Percentiles rank a stretch among this genome's conserved stretches.
Conservation (phyloP, 2,888 invertebrate genomes). For the Caenorhabditis sp. region DNA sequence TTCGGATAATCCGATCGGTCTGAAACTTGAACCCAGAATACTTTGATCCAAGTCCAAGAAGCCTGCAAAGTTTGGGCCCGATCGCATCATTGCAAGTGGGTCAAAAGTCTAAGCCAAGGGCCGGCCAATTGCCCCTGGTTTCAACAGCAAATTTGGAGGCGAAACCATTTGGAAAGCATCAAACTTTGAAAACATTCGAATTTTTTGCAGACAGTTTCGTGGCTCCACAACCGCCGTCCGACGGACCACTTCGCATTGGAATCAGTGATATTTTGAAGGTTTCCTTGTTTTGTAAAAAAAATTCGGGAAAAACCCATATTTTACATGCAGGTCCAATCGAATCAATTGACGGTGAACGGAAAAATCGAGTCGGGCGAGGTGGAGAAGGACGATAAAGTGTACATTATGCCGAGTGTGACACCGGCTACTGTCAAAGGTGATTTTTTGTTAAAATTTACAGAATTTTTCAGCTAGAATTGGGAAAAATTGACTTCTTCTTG, state of each 20-base stretch:
- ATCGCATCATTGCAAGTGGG: too few species aligned
- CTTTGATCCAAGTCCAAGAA: too few species aligned
- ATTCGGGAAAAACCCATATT: conserved; percentile 35
- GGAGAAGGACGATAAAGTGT: conserved; percentile 88
- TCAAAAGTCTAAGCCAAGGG: too few species aligned
- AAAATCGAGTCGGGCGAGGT: conserved; percentile 92
- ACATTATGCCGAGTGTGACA: conserved; percentile 82
- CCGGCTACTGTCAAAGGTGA: conserved; percentile 75
- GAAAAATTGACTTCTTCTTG: conserved; percentile 1
- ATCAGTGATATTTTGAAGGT: conserved; percentile 92
- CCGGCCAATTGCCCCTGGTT: too few species aligned
- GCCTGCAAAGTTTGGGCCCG: too few species aligned
- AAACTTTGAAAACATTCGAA: not conserved
- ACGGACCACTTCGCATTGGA: conserved; percentile 92
- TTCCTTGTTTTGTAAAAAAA: conserved; percentile 81
- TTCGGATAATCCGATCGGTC: too few species aligned
- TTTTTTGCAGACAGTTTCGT: conserved; percentile 40
- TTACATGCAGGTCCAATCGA: conserved; percentile 53
- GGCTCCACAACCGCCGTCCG: conserved; percentile 81
- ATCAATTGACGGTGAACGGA: conserved; percentile 87
- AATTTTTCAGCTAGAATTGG: not conserved
- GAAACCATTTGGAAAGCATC: too few species aligned
- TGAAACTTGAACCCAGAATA: too few species aligned
- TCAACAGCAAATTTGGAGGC: too few species aligned
- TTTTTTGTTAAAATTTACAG: conserved; percentile 8